Conservation (phyloP, 2,888 invertebrate species). For the Netelia fuscicornis region DNA sequence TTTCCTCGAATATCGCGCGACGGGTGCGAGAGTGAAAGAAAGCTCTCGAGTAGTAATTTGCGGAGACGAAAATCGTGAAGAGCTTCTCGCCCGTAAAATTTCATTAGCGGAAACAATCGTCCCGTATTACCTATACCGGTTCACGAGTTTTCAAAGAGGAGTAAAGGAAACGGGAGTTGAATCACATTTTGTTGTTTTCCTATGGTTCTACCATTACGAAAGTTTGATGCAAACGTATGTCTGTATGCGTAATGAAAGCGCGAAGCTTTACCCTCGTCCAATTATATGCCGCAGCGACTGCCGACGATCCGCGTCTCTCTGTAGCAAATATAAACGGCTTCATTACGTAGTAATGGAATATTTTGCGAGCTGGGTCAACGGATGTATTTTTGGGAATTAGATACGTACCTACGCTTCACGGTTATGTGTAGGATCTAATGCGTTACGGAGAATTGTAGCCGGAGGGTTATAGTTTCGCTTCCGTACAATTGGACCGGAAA, state of each 20-base stretch:
- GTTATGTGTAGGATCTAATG: too few species aligned
- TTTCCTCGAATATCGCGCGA: background rate
- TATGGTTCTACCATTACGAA: background rate
- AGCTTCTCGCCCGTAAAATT: background rate
- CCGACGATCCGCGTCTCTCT: too few species aligned
- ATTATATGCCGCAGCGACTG: background rate
- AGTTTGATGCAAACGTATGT: too few species aligned
- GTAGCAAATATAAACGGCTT: too few species aligned
- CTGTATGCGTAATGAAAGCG: too few species aligned
- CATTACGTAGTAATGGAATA: too few species aligned
- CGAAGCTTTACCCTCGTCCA: slow-evolving; percentile 10
- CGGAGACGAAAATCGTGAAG: background rate
- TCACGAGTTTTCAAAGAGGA: slow-evolving; percentile 12
- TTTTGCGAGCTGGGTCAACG: too few species aligned
- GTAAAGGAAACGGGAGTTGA: slow-evolving; percentile 1
- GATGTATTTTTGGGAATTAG: too few species aligned
- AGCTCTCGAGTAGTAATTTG: background rate
- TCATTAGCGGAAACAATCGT: slow-evolving; percentile 36
- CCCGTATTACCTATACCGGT: background rate
- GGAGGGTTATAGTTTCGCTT: too few species aligned
- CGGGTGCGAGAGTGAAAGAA: background rate
- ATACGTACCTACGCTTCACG: too few species aligned
- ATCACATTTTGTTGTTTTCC: background rate
- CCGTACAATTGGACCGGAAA: too few species aligned
- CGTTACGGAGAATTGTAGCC: too few species aligned